phyloP scores from a whole-genome alignment of 1,140 invertebrate genomes.

The Parasteatoda tepidariorum region DNA sequence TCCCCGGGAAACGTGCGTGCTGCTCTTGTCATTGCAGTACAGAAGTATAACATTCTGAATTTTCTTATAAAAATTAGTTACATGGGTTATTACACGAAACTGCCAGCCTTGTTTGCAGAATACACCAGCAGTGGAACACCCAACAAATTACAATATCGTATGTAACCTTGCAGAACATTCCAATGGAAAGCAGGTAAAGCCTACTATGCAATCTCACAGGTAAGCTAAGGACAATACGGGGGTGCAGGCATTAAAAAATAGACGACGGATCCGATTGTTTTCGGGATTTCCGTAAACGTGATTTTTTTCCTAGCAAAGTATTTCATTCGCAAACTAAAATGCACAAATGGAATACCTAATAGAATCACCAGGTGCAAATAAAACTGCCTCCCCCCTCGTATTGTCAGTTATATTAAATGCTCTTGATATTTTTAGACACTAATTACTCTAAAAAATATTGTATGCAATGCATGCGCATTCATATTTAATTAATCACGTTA shows the following conservation, averaged over 20 bases:
- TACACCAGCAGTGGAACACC: not conserved
- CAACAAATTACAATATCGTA: not conserved
- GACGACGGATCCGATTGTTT: too few relatives aligned
- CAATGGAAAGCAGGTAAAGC: constrained; percentile 5
- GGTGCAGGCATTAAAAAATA: constrained; percentile 24
- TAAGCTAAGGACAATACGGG: constrained; percentile 20
- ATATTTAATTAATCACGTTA: too few relatives aligned
- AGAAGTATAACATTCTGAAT: constrained; percentile 38
- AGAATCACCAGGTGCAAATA: too few relatives aligned
- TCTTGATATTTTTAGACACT: too few relatives aligned
- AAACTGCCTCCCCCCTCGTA: too few relatives aligned
- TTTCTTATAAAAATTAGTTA: not conserved
- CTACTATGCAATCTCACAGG: constrained; percentile 24
- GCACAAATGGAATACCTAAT: too few relatives aligned
- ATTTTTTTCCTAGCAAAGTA: too few relatives aligned
- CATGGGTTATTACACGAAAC: not conserved
- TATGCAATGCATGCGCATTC: too few relatives aligned
- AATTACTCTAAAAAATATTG: too few relatives aligned
- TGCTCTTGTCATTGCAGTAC: constrained; percentile 35
- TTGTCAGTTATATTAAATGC: too few relatives aligned
- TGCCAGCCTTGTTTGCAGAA: not conserved
- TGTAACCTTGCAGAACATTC: not conserved
- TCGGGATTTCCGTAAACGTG: too few relatives aligned
- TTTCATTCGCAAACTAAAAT: too few relatives aligned
- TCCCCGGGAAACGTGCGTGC: constrained; percentile 46